These are phyloP conservation scores for Diuraphis noxia DNA, from an alignment of 1,140 invertebrate species.

Conservation along the genomic window DNA sequence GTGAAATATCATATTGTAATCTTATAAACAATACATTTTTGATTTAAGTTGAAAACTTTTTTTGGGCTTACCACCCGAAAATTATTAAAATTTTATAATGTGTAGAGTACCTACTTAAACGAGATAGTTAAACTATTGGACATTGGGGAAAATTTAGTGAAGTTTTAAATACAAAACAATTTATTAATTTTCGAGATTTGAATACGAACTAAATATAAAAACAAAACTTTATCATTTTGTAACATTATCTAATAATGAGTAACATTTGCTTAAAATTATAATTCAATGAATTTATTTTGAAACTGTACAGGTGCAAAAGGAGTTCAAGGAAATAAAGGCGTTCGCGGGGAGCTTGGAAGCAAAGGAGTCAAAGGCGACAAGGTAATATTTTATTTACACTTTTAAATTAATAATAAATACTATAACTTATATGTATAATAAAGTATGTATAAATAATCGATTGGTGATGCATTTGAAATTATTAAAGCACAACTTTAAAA, in stretches of 20 bases:
- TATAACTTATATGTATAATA: too few relatives aligned
- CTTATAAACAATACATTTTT: too few relatives aligned
- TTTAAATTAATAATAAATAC: background rate
- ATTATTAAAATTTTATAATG: too few relatives aligned
- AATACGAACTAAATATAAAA: too few relatives aligned
- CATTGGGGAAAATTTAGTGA: background rate
- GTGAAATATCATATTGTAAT: background rate
- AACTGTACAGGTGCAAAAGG: conserved; percentile 61
- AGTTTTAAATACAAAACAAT: background rate
- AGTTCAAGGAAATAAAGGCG: conserved; percentile 70
- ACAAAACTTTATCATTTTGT: background rate
- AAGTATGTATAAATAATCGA: background rate
- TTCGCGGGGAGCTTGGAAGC: conserved; percentile 70
- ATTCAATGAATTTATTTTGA: background rate
- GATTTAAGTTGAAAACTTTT: too few relatives aligned
- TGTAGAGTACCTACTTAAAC: too few relatives aligned
- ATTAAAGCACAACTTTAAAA: background rate
- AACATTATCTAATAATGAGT: background rate
- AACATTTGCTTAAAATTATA: background rate
- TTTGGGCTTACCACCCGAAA: too few relatives aligned
- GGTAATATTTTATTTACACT: conserved; percentile 56
- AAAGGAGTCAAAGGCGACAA: conserved; percentile 75
- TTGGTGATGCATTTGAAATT: background rate
- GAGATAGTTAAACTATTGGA: too few relatives aligned
- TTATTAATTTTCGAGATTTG: too few relatives aligned